These are phyloP conservation scores for Thymelicus acteon DNA, from an alignment of 2,888 invertebrate species.

Conservation along the genomic window DNA sequence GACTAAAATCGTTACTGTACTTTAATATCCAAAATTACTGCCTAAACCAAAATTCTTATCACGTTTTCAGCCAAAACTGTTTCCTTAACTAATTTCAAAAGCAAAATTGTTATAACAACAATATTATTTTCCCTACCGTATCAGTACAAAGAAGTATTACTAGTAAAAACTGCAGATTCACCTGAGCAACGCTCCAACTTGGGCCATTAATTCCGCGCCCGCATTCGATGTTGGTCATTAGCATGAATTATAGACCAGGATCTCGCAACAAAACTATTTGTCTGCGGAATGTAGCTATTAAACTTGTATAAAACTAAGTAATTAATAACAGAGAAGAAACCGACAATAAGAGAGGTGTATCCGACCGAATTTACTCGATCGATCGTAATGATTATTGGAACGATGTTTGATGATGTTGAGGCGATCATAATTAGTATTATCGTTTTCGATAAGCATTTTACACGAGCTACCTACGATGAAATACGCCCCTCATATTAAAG, in stretches of 20 bases:
- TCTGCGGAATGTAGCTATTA: conserved; percentile 13
- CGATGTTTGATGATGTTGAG: too few species aligned
- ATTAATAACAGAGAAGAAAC: conserved; percentile 7
- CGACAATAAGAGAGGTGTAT: neutral
- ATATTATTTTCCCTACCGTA: neutral
- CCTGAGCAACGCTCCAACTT: conserved; percentile 23
- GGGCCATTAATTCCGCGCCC: conserved; percentile 13
- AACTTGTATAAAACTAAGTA: conserved; percentile 2
- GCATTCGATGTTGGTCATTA: conserved; percentile 30
- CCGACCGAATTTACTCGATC: too few species aligned
- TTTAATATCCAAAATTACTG: too few species aligned
- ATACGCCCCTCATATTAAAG: too few species aligned
- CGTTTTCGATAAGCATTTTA: too few species aligned
- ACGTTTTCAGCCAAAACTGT: too few species aligned
- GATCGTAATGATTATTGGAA: too few species aligned
- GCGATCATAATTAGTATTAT: too few species aligned
- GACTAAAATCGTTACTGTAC: too few species aligned
- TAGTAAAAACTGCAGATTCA: conserved; percentile 9
- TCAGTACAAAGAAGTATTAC: neutral
- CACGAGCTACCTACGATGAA: too few species aligned
- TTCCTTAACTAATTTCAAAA: neutral
- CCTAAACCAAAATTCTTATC: too few species aligned
- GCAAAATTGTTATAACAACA: neutral
- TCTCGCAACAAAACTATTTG: conserved; percentile 20
- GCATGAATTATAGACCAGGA: conserved; percentile 21